These are phyloP conservation scores for Percopsis transmontana DNA, from an alignment of 2,113 vertebrate genomes.

Conservation along the genomic window DNA sequence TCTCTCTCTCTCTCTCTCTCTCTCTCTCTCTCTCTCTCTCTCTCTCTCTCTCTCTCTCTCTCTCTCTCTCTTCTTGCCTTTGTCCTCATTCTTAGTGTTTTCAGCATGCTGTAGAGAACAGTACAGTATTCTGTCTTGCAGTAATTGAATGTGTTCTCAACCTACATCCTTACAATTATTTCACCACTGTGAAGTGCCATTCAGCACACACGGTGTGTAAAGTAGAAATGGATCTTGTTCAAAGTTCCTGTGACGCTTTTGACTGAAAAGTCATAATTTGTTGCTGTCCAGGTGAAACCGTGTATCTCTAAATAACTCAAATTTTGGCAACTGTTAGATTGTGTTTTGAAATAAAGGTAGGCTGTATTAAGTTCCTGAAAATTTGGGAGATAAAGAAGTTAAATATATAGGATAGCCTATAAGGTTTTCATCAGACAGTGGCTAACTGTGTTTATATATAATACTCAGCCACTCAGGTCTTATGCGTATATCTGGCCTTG, in stretches of 20 bases:
- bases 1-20: neutral
- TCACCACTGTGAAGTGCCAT: constrained; percentile 38
- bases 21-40: neutral
- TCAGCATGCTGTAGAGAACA: neutral
- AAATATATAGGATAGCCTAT: too few relatives aligned
- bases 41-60: neutral
- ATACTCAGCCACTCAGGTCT: too few relatives aligned
- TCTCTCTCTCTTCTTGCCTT: neutral
- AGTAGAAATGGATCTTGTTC: constrained; percentile 46
- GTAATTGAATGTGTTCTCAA: constrained; percentile 57
- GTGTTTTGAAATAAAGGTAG: too few relatives aligned
- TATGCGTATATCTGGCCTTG: too few relatives aligned
- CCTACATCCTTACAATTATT: constrained; percentile 37
- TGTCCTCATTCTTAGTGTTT: constrained; percentile 11
- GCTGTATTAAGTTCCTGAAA: too few relatives aligned
- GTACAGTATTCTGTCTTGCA: constrained; percentile 23
- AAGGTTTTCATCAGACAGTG: too few relatives aligned
- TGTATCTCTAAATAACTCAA: too few relatives aligned
- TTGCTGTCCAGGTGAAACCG: too few relatives aligned
- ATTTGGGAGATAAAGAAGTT: too few relatives aligned
- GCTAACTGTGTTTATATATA: too few relatives aligned
- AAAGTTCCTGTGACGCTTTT: constrained; percentile 17
- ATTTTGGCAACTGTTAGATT: too few relatives aligned
- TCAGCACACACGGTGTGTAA: constrained; percentile 43
- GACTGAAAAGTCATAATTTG: constrained; percentile 15